Percentiles rank a stretch among this genome's conserved stretches.
Evolutionary conservation across 1,140 invertebrate genomes (phyloP).

Genomic region (Lepidurus couesii): DNA sequence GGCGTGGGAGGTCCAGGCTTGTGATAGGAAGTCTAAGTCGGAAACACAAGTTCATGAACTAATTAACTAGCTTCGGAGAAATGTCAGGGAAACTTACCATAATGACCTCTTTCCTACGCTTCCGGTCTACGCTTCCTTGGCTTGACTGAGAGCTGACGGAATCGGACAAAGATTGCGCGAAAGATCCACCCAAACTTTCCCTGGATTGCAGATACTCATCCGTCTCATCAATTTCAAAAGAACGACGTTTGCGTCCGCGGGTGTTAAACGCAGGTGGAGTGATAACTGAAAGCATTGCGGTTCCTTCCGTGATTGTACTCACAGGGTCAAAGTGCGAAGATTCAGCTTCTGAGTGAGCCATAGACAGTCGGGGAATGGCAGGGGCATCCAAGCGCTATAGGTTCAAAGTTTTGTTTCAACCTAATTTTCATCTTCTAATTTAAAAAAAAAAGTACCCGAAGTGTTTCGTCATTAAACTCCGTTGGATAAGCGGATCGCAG

Average conservation of each 20-base stretch:
- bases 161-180: background rate
- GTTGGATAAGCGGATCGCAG: constrained; percentile 81
- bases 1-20: constrained; percentile 33
- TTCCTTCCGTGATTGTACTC: background rate
- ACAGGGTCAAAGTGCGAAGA: background rate
- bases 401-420: background rate
- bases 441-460: constrained; percentile 4
- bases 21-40: constrained; percentile 27
- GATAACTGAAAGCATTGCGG: background rate
- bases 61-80: too few species aligned
- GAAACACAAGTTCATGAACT: background rate
- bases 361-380: background rate
- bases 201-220: background rate
- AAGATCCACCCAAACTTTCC: background rate
- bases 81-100: background rate
- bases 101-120: constrained; percentile 25
- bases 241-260: background rate
- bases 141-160: constrained; percentile 13
- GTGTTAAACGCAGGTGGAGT: background rate
- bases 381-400: background rate
- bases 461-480: constrained; percentile 47
- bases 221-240: background rate
- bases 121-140: constrained; percentile 31
- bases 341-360: background rate
- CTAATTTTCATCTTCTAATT: background rate